A percentile compares a stretch with the other conserved stretches of the same genome.
Evolutionary conservation across 1,140 invertebrate genomes (phyloP).

Genomic region (Trichomalopsis sarcophagae): DNA sequence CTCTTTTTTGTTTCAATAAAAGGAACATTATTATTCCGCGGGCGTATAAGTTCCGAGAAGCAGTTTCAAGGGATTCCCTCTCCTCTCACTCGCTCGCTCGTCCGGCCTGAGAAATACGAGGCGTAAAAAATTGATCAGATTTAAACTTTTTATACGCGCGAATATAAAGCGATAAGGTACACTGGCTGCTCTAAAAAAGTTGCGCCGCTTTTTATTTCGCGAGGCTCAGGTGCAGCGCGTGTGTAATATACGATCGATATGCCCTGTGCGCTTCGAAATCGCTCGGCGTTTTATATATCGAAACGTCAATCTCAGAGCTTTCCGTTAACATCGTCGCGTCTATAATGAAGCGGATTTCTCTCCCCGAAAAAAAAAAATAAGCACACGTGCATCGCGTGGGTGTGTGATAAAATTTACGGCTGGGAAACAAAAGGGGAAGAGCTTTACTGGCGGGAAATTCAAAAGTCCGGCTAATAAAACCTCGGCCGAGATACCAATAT

Average conservation of each 20-base stretch:
- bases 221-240: background rate
- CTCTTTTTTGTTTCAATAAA: constrained; percentile 5
- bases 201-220: background rate
- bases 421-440: background rate
- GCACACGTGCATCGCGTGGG: too few species aligned
- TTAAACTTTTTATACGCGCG: constrained; percentile 13
- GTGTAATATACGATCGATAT: background rate
- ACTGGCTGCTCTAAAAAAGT: constrained; percentile 23
- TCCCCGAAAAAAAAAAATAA: background rate
- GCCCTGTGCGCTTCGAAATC: too few species aligned
- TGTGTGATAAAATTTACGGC: background rate
- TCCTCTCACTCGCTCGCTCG: background rate
- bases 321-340: background rate
- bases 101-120: background rate
- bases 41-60: background rate
- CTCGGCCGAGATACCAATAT: too few species aligned
- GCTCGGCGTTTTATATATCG: background rate
- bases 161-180: constrained; percentile 22
- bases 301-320: background rate
- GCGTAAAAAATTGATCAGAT: constrained; percentile 28
- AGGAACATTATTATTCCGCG: background rate
- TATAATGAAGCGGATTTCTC: background rate
- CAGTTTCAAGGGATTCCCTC: background rate
- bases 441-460: background rate
- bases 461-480: background rate